Evolutionary conservation across 2,113 vertebrate species (phyloP), one percentile per base, ranked within the genome.

Genomic region (Semnornis frantzii): DNA sequence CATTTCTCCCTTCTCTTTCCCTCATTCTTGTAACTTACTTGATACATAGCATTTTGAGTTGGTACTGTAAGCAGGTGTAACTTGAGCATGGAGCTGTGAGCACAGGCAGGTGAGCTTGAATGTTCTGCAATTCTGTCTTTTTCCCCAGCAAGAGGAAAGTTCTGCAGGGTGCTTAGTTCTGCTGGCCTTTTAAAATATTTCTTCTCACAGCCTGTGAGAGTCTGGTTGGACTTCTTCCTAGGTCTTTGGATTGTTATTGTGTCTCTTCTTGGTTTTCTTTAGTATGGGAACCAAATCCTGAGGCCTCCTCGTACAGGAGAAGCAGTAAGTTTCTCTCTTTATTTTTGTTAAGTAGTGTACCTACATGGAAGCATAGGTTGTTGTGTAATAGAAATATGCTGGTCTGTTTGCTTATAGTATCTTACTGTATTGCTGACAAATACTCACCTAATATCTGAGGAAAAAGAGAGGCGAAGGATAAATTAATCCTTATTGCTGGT

Each of bases 401-500:
- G 8, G 17, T 24, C 5, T 30, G 55, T 63, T 93, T 85, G 23
- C 19, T 74, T 15, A 6, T 6, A 5, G 15, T 39, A 12, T 78
- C 46, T 46, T 73, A 19, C 33, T 64, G 14, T 59, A 42, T 37
- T 90, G 37, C 54, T 83, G 48, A 60, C 8, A 55, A 65, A 72
- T 39, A 31, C 27, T 77, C 8, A n/a, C 8, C 48, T 60, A 17
- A 30, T 91, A 17, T 34, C 31, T 59, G 52, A 59, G n/a, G 30
- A 25, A 28, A 7, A 2, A 9, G 10, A 0, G 2, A 1, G 1
- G 5, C 31, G 8, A 15, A 81, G 84, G 33, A 10, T 44, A 27
- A 44, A 2, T 52, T 77, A 10, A 34, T 92, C 25, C 15, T 86
- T 2, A 6, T 17, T n/a, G 52, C 21, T 64, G n/a, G 15, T 84